Conservation (phyloP, 2,797 vertebrate genomes). For the Ctenopoma multispine region DNA sequence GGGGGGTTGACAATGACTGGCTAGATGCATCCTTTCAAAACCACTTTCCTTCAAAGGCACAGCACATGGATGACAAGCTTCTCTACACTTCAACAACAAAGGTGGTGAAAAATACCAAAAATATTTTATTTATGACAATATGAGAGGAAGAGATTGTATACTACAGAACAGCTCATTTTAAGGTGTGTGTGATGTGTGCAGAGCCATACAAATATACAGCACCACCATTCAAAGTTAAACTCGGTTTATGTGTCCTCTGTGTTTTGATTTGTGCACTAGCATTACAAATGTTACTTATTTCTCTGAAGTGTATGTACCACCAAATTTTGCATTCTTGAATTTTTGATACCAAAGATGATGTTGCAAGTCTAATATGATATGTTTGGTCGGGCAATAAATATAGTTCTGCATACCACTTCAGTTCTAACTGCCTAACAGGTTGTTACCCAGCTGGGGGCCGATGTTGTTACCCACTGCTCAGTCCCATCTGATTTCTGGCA, state of each 20-base stretch:
- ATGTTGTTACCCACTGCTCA: neutral
- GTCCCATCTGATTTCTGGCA: conserved; percentile 14
- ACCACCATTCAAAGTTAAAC: neutral
- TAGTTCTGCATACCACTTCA: neutral
- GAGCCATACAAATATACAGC: neutral
- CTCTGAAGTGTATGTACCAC: neutral
- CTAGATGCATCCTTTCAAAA: conserved; percentile 72
- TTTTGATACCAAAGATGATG: neutral
- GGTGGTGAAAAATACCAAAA: conserved; percentile 20
- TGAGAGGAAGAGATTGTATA: conserved; percentile 6
- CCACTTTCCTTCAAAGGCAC: conserved; percentile 64
- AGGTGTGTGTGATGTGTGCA: neutral
- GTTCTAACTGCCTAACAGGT: neutral
- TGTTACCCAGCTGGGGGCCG: conserved; percentile 2
- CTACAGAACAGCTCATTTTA: neutral
- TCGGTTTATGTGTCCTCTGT: neutral
- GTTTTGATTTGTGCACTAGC: neutral
- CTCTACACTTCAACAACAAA: conserved; percentile 41
- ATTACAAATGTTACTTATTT: neutral
- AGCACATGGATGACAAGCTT: conserved; percentile 56
- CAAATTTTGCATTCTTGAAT: neutral
- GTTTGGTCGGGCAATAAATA: neutral
- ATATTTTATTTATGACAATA: conserved; percentile 7
- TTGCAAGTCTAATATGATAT: neutral
- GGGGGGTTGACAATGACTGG: conserved; percentile 47